These are phyloP conservation scores for Tachina lurida DNA, from an alignment of 2,888 invertebrate genomes.

Conservation along the genomic window DNA sequence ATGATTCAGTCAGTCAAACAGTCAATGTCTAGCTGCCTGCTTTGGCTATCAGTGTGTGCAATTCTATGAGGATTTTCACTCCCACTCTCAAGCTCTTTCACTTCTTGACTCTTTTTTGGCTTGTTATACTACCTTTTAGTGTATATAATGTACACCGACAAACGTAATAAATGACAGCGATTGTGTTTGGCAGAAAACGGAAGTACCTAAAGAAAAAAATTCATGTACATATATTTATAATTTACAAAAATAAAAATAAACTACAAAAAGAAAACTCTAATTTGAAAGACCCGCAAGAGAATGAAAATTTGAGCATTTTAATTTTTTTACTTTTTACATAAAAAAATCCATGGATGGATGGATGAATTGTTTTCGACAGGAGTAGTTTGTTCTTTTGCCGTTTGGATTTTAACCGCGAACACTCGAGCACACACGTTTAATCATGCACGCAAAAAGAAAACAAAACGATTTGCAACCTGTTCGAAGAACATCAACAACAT, in stretches of 20 bases:
- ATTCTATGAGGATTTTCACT: constrained; percentile 20
- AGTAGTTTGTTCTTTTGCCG: constrained; percentile 27
- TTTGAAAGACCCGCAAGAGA: constrained; percentile 53
- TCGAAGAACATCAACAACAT: constrained; percentile 50
- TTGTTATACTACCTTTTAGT: constrained; percentile 43
- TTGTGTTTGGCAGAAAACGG: constrained; percentile 43
- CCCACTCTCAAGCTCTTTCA: constrained; percentile 23
- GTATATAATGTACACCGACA: constrained; percentile 19
- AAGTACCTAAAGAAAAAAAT: constrained; percentile 24
- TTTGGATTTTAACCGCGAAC: constrained; percentile 30
- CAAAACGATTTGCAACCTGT: constrained; percentile 66
- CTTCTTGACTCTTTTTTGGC: constrained; percentile 46
- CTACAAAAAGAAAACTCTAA: constrained; percentile 10
- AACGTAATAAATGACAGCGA: constrained; percentile 30
- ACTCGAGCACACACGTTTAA: constrained; percentile 44
- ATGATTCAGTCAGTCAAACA: constrained; percentile 58
- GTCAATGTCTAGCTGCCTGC: constrained; percentile 24
- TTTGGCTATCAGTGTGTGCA: constrained; percentile 10
- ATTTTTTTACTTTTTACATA: constrained; percentile 6
- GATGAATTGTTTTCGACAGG: constrained; percentile 23
- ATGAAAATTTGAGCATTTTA: constrained; percentile 30
- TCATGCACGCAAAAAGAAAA: constrained; percentile 66
- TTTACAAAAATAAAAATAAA: constrained; percentile 48
- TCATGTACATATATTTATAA: neutral
- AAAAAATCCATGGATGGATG: constrained; percentile 10